Base-by-base conservation (phyloP, 2,888 invertebrate species). In the Caenorhabditis sinica region DNA sequence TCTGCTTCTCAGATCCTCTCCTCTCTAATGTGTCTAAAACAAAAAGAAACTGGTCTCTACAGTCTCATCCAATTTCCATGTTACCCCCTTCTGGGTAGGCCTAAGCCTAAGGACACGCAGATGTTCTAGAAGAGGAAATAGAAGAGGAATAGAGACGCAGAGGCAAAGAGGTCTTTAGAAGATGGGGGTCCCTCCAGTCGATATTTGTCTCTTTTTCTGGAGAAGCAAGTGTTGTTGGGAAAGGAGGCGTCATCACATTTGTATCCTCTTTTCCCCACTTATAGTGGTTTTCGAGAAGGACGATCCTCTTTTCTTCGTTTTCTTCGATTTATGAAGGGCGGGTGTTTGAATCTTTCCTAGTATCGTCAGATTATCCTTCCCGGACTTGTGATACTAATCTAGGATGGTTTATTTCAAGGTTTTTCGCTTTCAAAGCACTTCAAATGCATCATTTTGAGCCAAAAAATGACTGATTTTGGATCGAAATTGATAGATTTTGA, bases 161-260 rank as follows among this genome's bases (percentile, higher is more conserved):
- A 68, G 51, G n/a, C 49, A 68, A 13, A 51, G 51, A 30, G 20
- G 20, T 56, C 23, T 56, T n/a, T 49, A 51, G 66, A 17, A 49
- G 20, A n/a, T 15, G 43, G 43, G 56, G 68, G 68, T 53, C 68
- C 56, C 66, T 40, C 13, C 23, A 45, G 66, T 68, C 66, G 66
- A 68, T 68, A 68, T 68, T 68, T 68, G 49, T 51, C 66, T 68
- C 66, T 45, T 51, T 68, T 68, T 68, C 61, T 51, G 45, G n/a
- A 60, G 17, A 28, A 25, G 15, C n/a, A n/a, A n/a, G n/a, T n/a
- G n/a, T n/a, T n/a, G n/a, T n/a, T n/a, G n/a, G n/a, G 0, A 25
- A 15, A 20, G 9, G n/a, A 43, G 43, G 56, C 15, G 15, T 11
- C 56, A 13, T 56, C 56, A n/a, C n/a, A 56, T 28, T 15, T 51